A percentile compares a stretch with the other conserved stretches of the same genome.
These are phyloP conservation scores for Spodoptera litura DNA, from an alignment of 1,140 invertebrate species.

Conservation along the genomic window DNA sequence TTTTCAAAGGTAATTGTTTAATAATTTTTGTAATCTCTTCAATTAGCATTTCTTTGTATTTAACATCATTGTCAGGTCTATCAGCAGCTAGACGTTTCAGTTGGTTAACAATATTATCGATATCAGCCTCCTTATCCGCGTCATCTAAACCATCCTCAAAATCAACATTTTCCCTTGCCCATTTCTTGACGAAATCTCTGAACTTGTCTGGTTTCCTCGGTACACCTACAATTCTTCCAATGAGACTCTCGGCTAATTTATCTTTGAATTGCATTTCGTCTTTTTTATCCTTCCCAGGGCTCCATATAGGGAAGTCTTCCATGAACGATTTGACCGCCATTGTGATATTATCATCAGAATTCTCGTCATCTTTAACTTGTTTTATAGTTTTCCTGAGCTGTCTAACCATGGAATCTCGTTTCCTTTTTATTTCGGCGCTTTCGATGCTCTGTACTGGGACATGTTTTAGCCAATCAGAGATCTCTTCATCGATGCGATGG, in stretches of 20 bases:
- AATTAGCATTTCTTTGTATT: slow-evolving; percentile 56
- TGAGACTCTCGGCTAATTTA: slow-evolving; percentile 18
- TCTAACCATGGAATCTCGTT: slow-evolving; percentile 48
- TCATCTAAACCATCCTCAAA: slow-evolving; percentile 17
- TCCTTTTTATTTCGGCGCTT: slow-evolving; percentile 25
- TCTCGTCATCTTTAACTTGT: slow-evolving; percentile 45
- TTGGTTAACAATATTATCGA: slow-evolving; percentile 47
- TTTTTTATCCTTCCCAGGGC: slow-evolving; percentile 44
- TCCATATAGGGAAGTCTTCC: slow-evolving; percentile 58
- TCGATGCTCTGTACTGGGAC: slow-evolving; percentile 57
- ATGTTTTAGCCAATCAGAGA: slow-evolving; percentile 53
- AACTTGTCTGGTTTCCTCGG: slow-evolving; percentile 46
- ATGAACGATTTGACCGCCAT: slow-evolving; percentile 53
- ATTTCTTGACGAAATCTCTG: slow-evolving; percentile 45
- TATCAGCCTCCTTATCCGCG: slow-evolving; percentile 44
- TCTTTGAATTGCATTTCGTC: slow-evolving; percentile 51
- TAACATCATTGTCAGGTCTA: slow-evolving; percentile 39
- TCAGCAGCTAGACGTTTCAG: slow-evolving; percentile 52
- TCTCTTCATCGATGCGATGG: slow-evolving; percentile 26
- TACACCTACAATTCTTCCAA: background rate
- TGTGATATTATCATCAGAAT: slow-evolving; percentile 54
- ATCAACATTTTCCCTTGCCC: slow-evolving; percentile 34
- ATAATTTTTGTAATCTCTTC: slow-evolving; percentile 52
- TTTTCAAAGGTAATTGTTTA: slow-evolving; percentile 49
- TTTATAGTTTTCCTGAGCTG: slow-evolving; percentile 49